These are phyloP conservation scores for Eubasilissa splendida DNA, from an alignment of 2,888 invertebrate genomes.

Conservation along the genomic window DNA sequence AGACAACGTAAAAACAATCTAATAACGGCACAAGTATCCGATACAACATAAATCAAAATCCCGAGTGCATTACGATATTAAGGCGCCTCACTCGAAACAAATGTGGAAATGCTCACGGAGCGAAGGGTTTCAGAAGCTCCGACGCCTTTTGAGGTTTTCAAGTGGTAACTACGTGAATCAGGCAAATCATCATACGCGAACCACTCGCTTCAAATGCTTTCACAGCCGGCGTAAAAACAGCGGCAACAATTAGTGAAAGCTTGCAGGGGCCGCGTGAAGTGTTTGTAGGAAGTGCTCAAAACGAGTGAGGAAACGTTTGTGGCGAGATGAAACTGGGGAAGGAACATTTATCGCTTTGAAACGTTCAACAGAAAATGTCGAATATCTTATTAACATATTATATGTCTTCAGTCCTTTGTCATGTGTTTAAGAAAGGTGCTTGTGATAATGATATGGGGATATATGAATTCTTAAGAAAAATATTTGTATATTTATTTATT, in stretches of 20 bases:
- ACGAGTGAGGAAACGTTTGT: neutral
- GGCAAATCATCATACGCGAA: slow-evolving; percentile 30
- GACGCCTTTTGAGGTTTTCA: slow-evolving; percentile 8
- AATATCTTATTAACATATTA: no score
- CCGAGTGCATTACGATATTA: neutral
- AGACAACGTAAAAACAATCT: no score
- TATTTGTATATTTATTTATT: no score
- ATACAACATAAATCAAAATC: no score
- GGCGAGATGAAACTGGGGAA: no score
- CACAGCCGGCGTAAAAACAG: slow-evolving; percentile 5
- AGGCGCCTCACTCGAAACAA: slow-evolving; percentile 12
- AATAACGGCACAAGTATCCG: no score
- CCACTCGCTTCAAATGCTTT: slow-evolving; percentile 24
- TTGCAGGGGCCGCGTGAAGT: slow-evolving; percentile 6
- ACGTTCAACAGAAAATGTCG: no score
- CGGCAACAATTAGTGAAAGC: slow-evolving; percentile 24
- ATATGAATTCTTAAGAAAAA: no score
- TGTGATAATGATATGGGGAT: no score
- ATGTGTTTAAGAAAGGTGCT: no score
- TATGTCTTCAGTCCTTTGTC: no score
- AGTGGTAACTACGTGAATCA: slow-evolving; percentile 21
- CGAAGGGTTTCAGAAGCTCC: slow-evolving; percentile 9
- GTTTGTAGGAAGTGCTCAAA: slow-evolving; percentile 1
- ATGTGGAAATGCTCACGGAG: neutral
- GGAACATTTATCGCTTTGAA: no score